A percentile compares a stretch with the other conserved stretches of the same genome.
These are phyloP conservation scores for Xylota sylvarum DNA, from an alignment of 2,888 invertebrate genomes.

Conservation along the genomic window DNA sequence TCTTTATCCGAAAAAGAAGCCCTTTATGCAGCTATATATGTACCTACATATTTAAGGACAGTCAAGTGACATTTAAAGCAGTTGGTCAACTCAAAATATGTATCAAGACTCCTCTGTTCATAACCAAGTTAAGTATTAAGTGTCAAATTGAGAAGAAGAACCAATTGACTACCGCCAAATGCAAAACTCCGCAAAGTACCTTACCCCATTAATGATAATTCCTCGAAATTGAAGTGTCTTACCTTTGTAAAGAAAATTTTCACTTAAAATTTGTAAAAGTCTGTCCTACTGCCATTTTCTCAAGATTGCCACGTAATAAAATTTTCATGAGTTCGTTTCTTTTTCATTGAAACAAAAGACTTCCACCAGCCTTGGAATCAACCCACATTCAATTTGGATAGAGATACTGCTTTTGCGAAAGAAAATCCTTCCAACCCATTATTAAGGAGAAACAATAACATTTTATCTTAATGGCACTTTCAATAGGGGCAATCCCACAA, in stretches of 20 bases:
- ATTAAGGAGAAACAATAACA: conserved; percentile 46
- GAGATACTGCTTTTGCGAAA: conserved; percentile 24
- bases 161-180: too few species aligned
- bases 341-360: conserved; percentile 3
- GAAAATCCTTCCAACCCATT: conserved; percentile 44
- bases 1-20: too few species aligned
- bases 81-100: too few species aligned
- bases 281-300: background rate
- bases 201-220: conserved; percentile 1
- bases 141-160: too few species aligned
- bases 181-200: too few species aligned
- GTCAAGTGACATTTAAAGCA: too few species aligned
- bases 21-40: too few species aligned
- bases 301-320: conserved; percentile 20
- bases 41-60: too few species aligned
- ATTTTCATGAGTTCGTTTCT: background rate
- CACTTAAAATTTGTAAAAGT: background rate
- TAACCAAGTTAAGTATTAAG: too few species aligned
- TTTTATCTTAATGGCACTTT: conserved; percentile 62
- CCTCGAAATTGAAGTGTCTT: background rate
- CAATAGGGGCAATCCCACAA: conserved; percentile 3
- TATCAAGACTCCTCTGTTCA: too few species aligned
- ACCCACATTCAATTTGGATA: conserved; percentile 49
- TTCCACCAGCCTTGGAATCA: conserved; percentile 18
- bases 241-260: background rate